Conservation (phyloP, 2,888 invertebrate species). For the Leptopilina syphax region DNA sequence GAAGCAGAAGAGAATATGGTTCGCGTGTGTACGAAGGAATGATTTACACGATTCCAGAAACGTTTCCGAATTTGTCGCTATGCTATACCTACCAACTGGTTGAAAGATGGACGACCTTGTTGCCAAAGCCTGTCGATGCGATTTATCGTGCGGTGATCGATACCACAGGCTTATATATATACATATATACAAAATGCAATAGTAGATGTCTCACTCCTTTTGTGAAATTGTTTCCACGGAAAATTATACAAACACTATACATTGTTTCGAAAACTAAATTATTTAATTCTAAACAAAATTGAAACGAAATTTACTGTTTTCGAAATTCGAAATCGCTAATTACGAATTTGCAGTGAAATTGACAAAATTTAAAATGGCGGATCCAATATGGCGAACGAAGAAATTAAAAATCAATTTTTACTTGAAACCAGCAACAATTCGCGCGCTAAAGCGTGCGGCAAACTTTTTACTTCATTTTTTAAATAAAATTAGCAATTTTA, state of each 20-base stretch:
- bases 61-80: slow-evolving; percentile 19
- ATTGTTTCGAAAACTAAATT: neutral
- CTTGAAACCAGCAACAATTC: too few species aligned
- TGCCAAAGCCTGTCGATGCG: slow-evolving; percentile 21
- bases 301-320: too few species aligned
- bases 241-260: neutral
- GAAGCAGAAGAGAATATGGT: too few species aligned
- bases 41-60: slow-evolving; percentile 31
- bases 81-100: neutral
- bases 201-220: neutral
- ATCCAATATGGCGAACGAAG: too few species aligned
- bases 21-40: neutral
- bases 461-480: too few species aligned
- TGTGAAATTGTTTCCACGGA: slow-evolving; percentile 10
- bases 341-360: too few species aligned
- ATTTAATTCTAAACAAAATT: neutral
- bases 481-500: too few species aligned
- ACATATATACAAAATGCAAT: neutral
- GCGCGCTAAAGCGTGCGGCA: too few species aligned
- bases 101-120: slow-evolving; percentile 28
- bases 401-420: too few species aligned
- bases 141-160: slow-evolving; percentile 18
- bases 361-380: too few species aligned
- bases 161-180: neutral
- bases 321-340: too few species aligned